Evolutionary conservation across 2,797 vertebrate genomes (phyloP).

Genomic region (Limnodromus scolopaceus): DNA sequence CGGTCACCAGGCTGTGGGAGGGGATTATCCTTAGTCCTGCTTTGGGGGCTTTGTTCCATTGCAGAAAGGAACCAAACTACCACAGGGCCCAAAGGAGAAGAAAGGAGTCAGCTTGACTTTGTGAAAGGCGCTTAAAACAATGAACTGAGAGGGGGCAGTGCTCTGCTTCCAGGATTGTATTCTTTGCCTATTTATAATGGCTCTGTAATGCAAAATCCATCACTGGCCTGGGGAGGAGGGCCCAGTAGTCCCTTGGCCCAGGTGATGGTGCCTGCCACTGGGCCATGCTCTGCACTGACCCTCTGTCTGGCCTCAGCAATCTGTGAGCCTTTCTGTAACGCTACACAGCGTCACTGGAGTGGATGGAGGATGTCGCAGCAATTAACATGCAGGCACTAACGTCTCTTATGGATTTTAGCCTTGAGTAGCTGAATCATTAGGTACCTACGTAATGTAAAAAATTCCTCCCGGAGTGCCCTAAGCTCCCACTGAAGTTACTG

Average conservation of each 20-base stretch:
- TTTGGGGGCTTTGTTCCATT: not conserved
- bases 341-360: not conserved
- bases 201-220: not conserved
- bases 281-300: not conserved
- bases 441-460: not conserved
- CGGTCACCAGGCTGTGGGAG: not conserved
- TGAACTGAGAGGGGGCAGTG: not conserved
- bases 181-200: not conserved
- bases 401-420: not conserved
- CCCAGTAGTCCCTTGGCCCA: not conserved
- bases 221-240: accelerated
- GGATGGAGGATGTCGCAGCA: not conserved
- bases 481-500: not conserved
- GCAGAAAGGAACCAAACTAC: not conserved
- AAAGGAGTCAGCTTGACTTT: not conserved
- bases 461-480: not conserved
- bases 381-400: not conserved
- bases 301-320: not conserved
- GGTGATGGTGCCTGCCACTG: not conserved
- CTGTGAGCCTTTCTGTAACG: not conserved
- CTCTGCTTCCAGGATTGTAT: not conserved
- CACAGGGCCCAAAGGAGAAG: not conserved
- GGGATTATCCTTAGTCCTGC: not conserved
- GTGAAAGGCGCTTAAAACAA: not conserved
- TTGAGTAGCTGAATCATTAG: conserved; percentile 7